A percentile compares a stretch with the other conserved stretches of the same genome.
phyloP scores from a whole-genome alignment of 2,113 vertebrate species.

The Sapayoa aenigma region DNA sequence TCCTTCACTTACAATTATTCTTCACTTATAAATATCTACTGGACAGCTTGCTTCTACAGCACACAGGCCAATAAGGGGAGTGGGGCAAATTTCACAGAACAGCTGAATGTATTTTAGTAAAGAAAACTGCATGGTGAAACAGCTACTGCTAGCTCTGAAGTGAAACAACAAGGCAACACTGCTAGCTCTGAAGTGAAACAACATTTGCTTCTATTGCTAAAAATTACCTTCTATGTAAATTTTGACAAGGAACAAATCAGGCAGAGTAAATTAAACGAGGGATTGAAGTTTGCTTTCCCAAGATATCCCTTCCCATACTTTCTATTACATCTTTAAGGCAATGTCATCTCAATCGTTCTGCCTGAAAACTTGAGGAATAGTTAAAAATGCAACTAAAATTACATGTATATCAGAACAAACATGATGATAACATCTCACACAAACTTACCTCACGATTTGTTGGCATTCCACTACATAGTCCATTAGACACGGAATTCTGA shows the following conservation, averaged over 20 bases:
- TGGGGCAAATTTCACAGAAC: background rate
- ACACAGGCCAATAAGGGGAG: background rate
- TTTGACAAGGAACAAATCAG: background rate
- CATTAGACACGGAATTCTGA: rapidly evolving
- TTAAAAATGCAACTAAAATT: background rate
- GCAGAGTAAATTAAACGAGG: background rate
- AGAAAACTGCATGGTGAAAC: background rate
- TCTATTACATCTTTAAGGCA: background rate
- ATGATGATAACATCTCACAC: background rate
- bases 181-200: too few species aligned
- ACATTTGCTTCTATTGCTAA: background rate
- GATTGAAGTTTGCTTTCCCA: background rate
- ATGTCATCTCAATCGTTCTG: background rate
- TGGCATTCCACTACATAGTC: background rate
- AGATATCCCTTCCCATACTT: background rate
- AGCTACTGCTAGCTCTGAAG: background rate
- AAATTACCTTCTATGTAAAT: background rate
- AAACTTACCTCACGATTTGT: background rate
- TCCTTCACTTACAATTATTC: background rate
- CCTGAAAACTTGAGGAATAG: background rate
- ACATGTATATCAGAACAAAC: background rate
- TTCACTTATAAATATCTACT: background rate
- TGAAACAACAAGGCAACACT: background rate
- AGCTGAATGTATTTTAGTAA: background rate
- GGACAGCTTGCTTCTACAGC: background rate